phyloP scores from a whole-genome alignment of 2,888 invertebrate genomes.

The Noctua janthina region DNA sequence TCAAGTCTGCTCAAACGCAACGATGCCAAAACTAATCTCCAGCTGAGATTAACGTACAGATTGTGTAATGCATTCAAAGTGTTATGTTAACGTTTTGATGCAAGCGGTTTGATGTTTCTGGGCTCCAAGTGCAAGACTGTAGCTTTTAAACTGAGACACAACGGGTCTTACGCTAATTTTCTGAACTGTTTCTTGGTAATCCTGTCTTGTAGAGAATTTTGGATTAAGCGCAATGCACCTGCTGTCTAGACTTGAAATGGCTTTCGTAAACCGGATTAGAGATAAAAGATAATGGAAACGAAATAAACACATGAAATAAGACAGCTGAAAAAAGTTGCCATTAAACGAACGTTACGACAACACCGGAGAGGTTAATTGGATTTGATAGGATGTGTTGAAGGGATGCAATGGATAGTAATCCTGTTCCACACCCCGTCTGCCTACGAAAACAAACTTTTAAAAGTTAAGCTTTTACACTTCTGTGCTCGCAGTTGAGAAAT shows the following conservation, averaged over 20 bases:
- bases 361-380: background rate
- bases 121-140: slow-evolving; percentile 16
- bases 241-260: slow-evolving; percentile 29
- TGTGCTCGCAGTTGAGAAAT: background rate
- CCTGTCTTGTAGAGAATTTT: slow-evolving; percentile 31
- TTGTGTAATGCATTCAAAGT: slow-evolving; percentile 71
- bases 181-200: slow-evolving; percentile 39
- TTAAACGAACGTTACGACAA: background rate
- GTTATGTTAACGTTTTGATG: slow-evolving; percentile 65
- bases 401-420: background rate
- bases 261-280: background rate
- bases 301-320: background rate
- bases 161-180: slow-evolving; percentile 27
- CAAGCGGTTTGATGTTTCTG: slow-evolving; percentile 58
- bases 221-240: slow-evolving; percentile 20
- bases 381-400: background rate
- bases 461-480: background rate
- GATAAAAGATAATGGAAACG: background rate
- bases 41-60: slow-evolving; percentile 66
- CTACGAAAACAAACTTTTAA: background rate
- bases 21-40: slow-evolving; percentile 70
- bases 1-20: slow-evolving; percentile 63
- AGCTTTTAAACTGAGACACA: slow-evolving; percentile 35
- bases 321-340: background rate
- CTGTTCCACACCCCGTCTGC: background rate